A percentile compares a stretch with the other conserved stretches of the same genome.
Evolutionary conservation across 2,888 invertebrate species (phyloP).

Genomic region (Cecidostiba fungosa): DNA sequence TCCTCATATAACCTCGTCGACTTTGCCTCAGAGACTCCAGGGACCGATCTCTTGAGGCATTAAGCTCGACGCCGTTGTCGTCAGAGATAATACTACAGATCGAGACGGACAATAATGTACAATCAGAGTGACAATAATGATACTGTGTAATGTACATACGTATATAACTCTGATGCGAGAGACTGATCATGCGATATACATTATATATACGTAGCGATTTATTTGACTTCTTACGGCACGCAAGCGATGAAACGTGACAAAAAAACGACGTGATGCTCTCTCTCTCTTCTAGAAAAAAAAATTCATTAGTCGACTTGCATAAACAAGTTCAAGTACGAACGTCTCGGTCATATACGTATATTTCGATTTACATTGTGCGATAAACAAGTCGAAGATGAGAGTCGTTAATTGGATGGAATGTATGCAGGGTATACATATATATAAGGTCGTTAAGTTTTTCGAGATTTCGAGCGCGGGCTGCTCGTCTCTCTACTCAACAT

Average conservation of each 20-base stretch:
- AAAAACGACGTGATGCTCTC: neutral
- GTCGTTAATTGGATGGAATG: no score
- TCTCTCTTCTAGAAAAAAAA: neutral
- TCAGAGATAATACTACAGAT: neutral
- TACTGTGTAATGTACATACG: neutral
- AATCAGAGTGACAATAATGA: slow-evolving; percentile 44
- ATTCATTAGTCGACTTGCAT: slow-evolving; percentile 22
- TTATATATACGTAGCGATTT: neutral
- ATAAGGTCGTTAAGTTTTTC: neutral
- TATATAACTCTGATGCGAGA: neutral
- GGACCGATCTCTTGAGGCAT: slow-evolving; percentile 46
- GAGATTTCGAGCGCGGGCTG: neutral
- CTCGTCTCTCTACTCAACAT: neutral
- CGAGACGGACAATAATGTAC: neutral
- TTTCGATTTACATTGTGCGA: neutral
- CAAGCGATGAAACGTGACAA: neutral
- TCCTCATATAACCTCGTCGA: slow-evolving; percentile 66
- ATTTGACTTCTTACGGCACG: slow-evolving; percentile 19
- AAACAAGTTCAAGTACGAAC: slow-evolving; percentile 32
- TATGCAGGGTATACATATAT: neutral
- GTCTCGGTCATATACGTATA: neutral
- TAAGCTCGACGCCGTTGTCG: neutral
- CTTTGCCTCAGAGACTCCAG: slow-evolving; percentile 39
- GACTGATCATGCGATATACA: slow-evolving; percentile 30
- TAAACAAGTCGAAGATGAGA: neutral